Base-by-base conservation (phyloP, 2,888 invertebrate species). In the Quadroppia sp. region DNA sequence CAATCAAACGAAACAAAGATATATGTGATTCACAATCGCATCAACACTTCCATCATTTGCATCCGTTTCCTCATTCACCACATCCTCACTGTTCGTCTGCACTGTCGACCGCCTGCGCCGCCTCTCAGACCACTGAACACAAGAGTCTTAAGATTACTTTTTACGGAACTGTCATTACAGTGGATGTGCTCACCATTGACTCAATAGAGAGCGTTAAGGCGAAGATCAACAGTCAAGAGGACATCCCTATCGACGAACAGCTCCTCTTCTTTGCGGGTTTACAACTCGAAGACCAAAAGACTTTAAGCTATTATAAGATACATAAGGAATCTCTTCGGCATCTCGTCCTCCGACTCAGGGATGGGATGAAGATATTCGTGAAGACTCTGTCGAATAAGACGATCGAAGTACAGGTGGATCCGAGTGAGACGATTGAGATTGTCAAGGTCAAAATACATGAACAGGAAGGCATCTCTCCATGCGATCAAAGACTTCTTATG, bases 371-470 rank as follows among this genome's bases (percentile, higher is more conserved):
- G 30, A 72, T 72, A 56, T 72, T 53, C 17, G 72, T 72, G 17
- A 72, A 72, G 36, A 72, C 72, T 13, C 25, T 72, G 42, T 72
- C 72, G 0, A 56, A 72, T 36, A 72, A 72, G 59, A 72, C 61
- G 15, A 72, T 72, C 23, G 72, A 72, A 72, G 72, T 72, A 45
- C 72, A 72, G 42, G 72, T 72, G 17, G 72, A 72, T 42, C 72
- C 72, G 23, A 59, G 59, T 15, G 72, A 72, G 25, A 72, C 72
- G 20, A 72, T 72, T 1, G 72, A 72, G 36, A 72, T 72, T 32
- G 72, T 72, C 2, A 72, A 72, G 30, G 72, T 72, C 4, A 72
- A 72, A 61, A 72, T 72, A 7, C 72, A 72, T 20, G 72, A 72
- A 61, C 72, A 72, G 59, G 72, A 72, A n/a, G 72, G 72, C 36